These are phyloP conservation scores for Alligator sinensis DNA, from an alignment of 2,113 vertebrate species.

Conservation along the genomic window DNA sequence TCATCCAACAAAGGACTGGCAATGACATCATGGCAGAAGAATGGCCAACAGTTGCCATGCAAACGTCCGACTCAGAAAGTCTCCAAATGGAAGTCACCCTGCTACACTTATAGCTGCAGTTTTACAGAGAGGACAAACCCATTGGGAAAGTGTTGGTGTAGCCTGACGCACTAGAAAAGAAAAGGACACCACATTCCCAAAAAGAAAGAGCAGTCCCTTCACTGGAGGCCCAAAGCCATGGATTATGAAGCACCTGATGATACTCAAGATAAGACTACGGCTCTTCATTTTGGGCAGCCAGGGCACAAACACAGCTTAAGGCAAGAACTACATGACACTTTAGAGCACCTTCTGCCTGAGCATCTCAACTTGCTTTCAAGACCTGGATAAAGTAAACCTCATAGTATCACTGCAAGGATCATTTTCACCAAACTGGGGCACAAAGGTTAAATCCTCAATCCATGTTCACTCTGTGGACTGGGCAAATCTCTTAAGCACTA, in stretches of 20 bases:
- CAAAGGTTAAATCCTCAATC: not conserved
- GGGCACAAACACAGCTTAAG: not conserved
- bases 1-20: not conserved
- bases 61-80: not conserved
- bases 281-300: not conserved
- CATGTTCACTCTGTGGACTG: not conserved
- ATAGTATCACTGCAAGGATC: not conserved
- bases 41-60: not conserved
- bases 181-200: not conserved
- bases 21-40: not conserved
- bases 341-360: not conserved
- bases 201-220: not conserved
- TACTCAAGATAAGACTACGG: not conserved
- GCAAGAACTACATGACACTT: not conserved
- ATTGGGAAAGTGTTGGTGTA: not conserved
- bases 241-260: not conserved
- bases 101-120: not conserved
- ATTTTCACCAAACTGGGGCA: not conserved
- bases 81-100: not conserved
- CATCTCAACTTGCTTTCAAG: not conserved
- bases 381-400: not conserved
- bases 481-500: not conserved
- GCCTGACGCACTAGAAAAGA: not conserved
- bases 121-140: not conserved
- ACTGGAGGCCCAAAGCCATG: not conserved